Evolutionary conservation across 2,888 invertebrate genomes (phyloP).

Genomic region (Eristalinus sepulchralis): DNA sequence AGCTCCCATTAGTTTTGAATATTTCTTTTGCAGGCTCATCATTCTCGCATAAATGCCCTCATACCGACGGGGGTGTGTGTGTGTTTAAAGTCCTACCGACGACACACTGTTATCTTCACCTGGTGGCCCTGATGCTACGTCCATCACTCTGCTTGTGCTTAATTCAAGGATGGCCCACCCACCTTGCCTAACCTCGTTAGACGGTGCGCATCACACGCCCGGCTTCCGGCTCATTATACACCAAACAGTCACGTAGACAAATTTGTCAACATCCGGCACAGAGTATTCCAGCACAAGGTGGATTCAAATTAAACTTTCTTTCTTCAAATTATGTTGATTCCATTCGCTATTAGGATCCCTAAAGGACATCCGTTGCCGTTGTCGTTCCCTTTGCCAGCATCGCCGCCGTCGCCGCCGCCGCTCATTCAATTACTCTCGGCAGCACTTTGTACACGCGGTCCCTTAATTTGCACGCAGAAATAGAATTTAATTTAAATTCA

Average conservation of each 20-base stretch:
- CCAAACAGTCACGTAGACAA: conserved; percentile 17
- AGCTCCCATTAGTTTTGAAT: background rate
- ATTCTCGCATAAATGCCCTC: conserved; percentile 20
- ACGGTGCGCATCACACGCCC: background rate
- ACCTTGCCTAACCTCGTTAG: conserved; percentile 16
- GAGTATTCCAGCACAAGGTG: conserved; percentile 18
- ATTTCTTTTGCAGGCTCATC: conserved; percentile 22
- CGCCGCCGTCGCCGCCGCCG: conserved; percentile 42
- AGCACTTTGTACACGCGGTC: conserved; percentile 18
- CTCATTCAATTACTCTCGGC: conserved; percentile 34
- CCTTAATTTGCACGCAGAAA: background rate
- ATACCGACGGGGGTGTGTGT: background rate
- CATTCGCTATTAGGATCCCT: conserved; percentile 46
- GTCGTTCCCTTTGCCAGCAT: too few species aligned
- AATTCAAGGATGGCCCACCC: background rate
- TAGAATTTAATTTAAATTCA: conserved; percentile 44
- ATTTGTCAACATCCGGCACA: conserved; percentile 49
- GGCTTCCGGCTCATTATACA: conserved; percentile 6
- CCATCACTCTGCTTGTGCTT: conserved; percentile 19
- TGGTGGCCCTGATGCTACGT: background rate
- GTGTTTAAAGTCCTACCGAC: background rate
- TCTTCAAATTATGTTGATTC: conserved; percentile 55
- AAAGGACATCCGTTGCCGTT: conserved; percentile 57
- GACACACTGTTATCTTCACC: conserved; percentile 13
- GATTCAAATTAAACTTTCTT: conserved; percentile 48